Percentiles rank a stretch among this genome's conserved stretches.
phyloP scores from a whole-genome alignment of 2,113 vertebrate species.

The Probosciger aterrimus region DNA sequence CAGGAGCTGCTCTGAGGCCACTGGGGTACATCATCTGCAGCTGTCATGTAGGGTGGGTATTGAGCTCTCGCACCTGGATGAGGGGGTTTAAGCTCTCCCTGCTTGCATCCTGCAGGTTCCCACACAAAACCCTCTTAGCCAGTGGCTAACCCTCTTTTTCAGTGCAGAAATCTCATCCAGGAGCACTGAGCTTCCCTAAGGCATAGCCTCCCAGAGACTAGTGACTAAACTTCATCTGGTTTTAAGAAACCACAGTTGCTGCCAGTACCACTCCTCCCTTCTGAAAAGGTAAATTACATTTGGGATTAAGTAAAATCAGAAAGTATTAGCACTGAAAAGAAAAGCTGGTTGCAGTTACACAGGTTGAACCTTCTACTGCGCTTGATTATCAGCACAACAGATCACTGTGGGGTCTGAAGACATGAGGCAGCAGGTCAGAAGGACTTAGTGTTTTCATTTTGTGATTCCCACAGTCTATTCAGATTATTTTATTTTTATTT shows the following conservation, averaged over 20 bases:
- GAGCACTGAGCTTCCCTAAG: background rate
- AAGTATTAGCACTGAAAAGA: background rate
- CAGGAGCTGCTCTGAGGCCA: fast-evolving
- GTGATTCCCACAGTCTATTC: background rate
- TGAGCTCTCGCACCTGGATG: background rate
- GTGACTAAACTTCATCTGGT: background rate
- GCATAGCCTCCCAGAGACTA: background rate
- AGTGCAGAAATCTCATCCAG: background rate
- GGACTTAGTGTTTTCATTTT: background rate
- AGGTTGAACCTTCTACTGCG: background rate
- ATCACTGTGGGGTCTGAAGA: background rate
- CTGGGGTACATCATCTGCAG: fast-evolving
- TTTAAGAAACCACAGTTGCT: background rate
- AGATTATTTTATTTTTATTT: background rate
- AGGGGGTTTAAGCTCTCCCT: background rate
- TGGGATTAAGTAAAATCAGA: background rate
- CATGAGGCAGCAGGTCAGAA: background rate
- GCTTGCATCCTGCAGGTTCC: fast-evolving
- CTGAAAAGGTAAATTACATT: background rate
- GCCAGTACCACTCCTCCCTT: background rate
- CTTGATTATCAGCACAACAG: background rate
- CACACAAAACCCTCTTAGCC: fast-evolving
- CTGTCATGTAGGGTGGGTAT: fast-evolving
- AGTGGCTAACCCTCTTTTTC: too few relatives aligned
- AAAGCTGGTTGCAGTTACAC: background rate